A percentile compares a stretch with the other conserved stretches of the same genome.
phyloP scores from a whole-genome alignment of 2,888 invertebrate genomes.

The Cancer borealis region DNA sequence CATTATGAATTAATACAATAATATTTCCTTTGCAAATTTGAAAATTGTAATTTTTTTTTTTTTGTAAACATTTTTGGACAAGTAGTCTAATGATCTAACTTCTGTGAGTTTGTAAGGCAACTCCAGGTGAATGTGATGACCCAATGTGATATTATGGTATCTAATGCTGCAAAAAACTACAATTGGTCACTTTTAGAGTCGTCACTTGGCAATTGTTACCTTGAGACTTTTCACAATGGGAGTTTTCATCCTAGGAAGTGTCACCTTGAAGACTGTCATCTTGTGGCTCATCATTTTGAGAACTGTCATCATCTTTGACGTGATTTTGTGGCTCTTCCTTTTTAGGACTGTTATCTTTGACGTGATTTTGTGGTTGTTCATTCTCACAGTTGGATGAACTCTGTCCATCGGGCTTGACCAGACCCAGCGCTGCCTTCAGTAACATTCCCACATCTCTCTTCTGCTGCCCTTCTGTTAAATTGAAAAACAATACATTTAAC shows the following conservation, averaged over 20 bases:
- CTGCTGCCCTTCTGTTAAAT: constrained; percentile 55
- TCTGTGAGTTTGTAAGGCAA: constrained; percentile 44
- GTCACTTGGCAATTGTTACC: background rate
- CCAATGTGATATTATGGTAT: background rate
- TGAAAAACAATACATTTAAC: background rate
- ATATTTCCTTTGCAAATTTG: background rate
- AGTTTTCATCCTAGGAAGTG: background rate
- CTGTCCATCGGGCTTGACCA: constrained; percentile 61
- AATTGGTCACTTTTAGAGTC: background rate
- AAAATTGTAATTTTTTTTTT: background rate
- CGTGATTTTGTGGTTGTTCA: no score
- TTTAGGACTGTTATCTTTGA: no score
- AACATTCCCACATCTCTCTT: constrained; percentile 73
- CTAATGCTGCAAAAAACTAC: background rate
- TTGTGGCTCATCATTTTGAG: no score
- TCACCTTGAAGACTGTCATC: background rate
- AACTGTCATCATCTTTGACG: background rate
- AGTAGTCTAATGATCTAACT: background rate
- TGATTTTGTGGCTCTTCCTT: background rate
- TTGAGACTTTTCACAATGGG: background rate
- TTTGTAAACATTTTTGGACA: background rate
- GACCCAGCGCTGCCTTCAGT: constrained; percentile 73
- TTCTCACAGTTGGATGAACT: background rate
- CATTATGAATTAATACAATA: background rate
- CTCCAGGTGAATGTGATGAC: constrained; percentile 50